Evolutionary conservation across 2,888 invertebrate genomes (phyloP).

Genomic region (Orthonevra nobilis): DNA sequence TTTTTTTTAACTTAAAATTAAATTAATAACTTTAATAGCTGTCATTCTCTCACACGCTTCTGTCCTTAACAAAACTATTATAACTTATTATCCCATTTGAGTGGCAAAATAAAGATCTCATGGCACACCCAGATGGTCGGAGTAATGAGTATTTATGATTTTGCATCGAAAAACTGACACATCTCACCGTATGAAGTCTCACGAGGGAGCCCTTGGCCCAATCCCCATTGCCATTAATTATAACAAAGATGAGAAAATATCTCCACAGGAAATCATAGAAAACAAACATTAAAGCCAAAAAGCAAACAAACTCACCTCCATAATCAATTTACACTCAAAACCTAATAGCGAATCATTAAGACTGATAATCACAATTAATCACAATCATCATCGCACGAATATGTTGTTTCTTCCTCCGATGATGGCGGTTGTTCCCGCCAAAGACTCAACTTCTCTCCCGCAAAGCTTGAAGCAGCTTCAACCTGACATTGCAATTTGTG

Average conservation of each 20-base stretch:
- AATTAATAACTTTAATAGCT: too few relatives aligned
- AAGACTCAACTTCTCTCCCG: too few relatives aligned
- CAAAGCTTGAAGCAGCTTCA: too few relatives aligned
- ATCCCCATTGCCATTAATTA: conserved; percentile 22
- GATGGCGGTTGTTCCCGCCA: not conserved
- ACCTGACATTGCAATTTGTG: conserved; percentile 62
- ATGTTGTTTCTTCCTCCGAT: conserved; percentile 34
- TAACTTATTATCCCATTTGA: too few relatives aligned
- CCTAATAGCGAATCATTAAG: conserved; percentile 62
- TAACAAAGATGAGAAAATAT: not conserved
- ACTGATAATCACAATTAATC: conserved; percentile 67
- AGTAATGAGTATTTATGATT: too few relatives aligned
- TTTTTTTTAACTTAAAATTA: too few relatives aligned
- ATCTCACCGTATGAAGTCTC: conserved; percentile 13
- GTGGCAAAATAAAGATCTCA: too few relatives aligned
- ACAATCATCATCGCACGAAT: conserved; percentile 68
- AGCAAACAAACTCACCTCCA: conserved; percentile 45
- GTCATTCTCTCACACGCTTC: too few relatives aligned
- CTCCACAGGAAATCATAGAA: not conserved
- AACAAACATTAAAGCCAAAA: conserved; percentile 33
- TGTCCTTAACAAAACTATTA: too few relatives aligned
- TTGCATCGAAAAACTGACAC: too few relatives aligned
- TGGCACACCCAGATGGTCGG: too few relatives aligned
- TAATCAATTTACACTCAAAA: conserved; percentile 53
- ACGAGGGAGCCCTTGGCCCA: conserved; percentile 19